These are phyloP conservation scores for Monarcha castaneiventris DNA, from an alignment of 2,113 vertebrate genomes.

Conservation along the genomic window DNA sequence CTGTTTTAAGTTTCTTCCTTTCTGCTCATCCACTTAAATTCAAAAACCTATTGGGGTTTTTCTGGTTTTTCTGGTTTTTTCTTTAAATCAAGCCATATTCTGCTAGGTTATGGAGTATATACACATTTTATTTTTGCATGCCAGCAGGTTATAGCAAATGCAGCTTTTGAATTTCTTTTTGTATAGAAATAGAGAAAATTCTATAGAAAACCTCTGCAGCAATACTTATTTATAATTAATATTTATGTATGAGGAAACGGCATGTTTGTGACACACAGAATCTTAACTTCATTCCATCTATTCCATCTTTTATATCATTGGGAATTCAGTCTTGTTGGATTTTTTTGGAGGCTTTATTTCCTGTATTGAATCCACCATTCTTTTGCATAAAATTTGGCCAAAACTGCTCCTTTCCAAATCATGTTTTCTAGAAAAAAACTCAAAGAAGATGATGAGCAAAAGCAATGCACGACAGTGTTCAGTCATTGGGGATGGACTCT, in stretches of 20 bases:
- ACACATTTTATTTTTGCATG: not conserved
- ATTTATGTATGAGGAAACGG: not conserved
- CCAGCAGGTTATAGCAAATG: not conserved
- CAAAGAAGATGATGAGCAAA: not conserved
- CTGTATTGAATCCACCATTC: not conserved
- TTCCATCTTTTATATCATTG: not conserved
- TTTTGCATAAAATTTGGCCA: not conserved
- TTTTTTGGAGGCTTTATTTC: not conserved
- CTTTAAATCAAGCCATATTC: not conserved
- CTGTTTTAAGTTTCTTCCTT: not conserved
- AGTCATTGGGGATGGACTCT: not conserved
- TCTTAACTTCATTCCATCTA: not conserved
- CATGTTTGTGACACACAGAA: not conserved
- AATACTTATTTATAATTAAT: not conserved
- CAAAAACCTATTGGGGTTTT: not conserved
- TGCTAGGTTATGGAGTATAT: not conserved
- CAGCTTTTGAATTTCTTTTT: not conserved
- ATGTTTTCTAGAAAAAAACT: not conserved
- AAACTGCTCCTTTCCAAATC: not conserved
- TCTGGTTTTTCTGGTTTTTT: not conserved
- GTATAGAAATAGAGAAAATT: not conserved
- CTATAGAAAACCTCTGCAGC: not conserved
- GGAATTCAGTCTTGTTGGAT: not conserved
- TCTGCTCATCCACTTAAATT: not conserved
- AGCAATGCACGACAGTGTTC: not conserved